phyloP scores from a whole-genome alignment of 2,113 vertebrate genomes.

The Otolemur garnettii region DNA sequence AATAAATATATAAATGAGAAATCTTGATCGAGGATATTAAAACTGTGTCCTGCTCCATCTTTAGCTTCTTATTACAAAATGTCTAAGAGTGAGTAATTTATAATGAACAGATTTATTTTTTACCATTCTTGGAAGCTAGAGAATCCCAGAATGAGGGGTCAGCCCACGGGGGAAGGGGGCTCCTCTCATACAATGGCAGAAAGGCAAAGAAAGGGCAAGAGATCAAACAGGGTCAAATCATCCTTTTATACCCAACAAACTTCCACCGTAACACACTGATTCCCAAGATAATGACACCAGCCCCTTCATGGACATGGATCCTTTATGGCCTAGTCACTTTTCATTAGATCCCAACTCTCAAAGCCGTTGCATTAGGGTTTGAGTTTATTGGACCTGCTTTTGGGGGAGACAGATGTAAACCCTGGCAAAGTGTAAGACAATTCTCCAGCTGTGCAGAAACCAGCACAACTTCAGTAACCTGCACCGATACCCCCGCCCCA shows the following conservation, averaged over 20 bases:
- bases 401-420: not conserved
- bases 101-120: not conserved
- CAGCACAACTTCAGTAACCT: fast-evolving
- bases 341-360: not conserved
- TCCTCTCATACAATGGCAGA: not conserved
- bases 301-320: fast-evolving
- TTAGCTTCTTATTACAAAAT: not conserved
- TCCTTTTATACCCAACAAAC: not conserved
- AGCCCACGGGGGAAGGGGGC: not conserved
- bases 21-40: not conserved
- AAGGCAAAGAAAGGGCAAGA: not conserved
- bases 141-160: not conserved
- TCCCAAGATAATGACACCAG: not conserved
- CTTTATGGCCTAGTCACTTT: not conserved
- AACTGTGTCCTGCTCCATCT: not conserved
- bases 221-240: not conserved
- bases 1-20: not conserved
- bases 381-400: too few species aligned
- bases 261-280: not conserved
- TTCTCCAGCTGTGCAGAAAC: not conserved
- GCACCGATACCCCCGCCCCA: fast-evolving
- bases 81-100: not conserved
- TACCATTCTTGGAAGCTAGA: not conserved
- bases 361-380: too few species aligned
- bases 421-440: not conserved